Evolutionary conservation across 1,140 invertebrate genomes (phyloP).

Genomic region (Hylaeus anthracinus): DNA sequence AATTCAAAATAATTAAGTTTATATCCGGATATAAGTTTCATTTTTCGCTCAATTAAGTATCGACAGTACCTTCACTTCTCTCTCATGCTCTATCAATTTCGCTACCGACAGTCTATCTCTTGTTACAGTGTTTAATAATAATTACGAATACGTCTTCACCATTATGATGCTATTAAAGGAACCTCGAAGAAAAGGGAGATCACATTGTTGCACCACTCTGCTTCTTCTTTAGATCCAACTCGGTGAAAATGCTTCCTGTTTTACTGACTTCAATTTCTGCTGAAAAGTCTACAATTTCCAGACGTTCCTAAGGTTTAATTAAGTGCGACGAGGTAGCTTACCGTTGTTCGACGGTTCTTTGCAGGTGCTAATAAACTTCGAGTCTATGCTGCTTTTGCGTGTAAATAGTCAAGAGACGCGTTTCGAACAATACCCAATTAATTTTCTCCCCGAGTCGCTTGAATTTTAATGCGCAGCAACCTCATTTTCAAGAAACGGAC

Average conservation of each 20-base stretch:
- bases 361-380: slow-evolving; percentile 1
- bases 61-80: neutral
- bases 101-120: neutral
- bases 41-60: no score
- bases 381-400: neutral
- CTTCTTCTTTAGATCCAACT: neutral
- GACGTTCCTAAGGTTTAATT: slow-evolving; percentile 8
- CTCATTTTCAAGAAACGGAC: no score
- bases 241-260: neutral
- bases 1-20: no score
- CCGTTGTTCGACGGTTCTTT: neutral
- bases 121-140: neutral
- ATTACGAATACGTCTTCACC: neutral
- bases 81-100: neutral
- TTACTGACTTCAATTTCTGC: neutral
- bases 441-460: neutral
- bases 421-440: neutral
- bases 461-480: neutral
- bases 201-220: neutral
- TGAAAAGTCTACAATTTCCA: slow-evolving; percentile 8
- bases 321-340: slow-evolving; percentile 2
- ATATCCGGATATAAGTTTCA: no score
- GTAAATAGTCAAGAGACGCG: neutral
- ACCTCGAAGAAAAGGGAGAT: neutral
- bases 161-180: neutral